These are phyloP conservation scores for Pyxicephalus adspersus DNA, from an alignment of 2,113 vertebrate genomes.

Conservation along the genomic window DNA sequence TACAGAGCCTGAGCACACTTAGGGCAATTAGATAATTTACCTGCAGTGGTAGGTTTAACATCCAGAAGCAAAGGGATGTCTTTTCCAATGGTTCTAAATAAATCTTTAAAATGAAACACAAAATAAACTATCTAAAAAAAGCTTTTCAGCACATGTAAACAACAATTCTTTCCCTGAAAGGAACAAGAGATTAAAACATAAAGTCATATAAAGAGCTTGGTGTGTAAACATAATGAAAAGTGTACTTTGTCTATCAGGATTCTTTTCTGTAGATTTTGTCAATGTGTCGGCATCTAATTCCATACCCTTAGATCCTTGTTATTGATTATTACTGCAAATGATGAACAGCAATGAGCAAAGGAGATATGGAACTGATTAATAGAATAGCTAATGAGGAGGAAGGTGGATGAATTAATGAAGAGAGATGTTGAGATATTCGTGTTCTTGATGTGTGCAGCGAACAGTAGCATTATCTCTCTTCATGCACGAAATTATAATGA, in stretches of 20 bases:
- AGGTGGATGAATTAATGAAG: neutral
- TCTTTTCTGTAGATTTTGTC: constrained; percentile 14
- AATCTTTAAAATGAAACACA: constrained; percentile 31
- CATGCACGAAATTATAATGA: neutral
- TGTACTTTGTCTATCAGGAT: neutral
- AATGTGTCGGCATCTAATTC: neutral
- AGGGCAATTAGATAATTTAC: constrained; percentile 37
- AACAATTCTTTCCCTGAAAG: constrained; percentile 19
- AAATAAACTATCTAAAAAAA: constrained; percentile 39
- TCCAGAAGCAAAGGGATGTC: constrained; percentile 36
- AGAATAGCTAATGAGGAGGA: neutral
- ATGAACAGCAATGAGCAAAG: neutral
- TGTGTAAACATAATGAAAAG: constrained; percentile 26
- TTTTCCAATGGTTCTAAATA: constrained; percentile 22
- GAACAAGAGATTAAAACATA: constrained; percentile 38
- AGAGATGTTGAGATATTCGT: neutral
- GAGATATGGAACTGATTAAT: constrained; percentile 1
- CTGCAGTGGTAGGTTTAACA: constrained; percentile 30
- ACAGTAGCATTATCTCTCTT: neutral
- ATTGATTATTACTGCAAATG: constrained; percentile 20
- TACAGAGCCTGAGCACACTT: constrained; percentile 16
- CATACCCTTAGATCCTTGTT: neutral
- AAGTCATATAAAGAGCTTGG: constrained; percentile 14
- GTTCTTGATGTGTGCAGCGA: neutral
- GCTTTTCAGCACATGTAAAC: constrained; percentile 28